Conservation (phyloP, 2,888 invertebrate genomes). For the Polyommatus iphigenia region DNA sequence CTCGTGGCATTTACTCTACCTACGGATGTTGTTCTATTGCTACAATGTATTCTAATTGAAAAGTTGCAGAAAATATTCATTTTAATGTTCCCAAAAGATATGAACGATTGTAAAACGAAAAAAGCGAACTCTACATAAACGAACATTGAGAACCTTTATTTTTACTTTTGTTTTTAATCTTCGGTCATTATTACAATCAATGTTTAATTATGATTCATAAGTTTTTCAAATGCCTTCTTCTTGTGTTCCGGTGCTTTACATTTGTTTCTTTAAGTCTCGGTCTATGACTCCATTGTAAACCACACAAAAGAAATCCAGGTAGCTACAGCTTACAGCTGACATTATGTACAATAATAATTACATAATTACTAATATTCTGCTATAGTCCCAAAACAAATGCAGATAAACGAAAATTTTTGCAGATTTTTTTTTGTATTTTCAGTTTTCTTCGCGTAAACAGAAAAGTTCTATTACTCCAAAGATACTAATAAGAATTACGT, state of each 20-base stretch:
- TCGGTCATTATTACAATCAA: background rate
- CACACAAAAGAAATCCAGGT: slow-evolving; percentile 37
- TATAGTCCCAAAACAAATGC: too few species aligned
- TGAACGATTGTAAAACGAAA: background rate
- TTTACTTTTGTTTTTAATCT: background rate
- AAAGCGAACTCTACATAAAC: background rate
- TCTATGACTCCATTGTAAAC: slow-evolving; percentile 36
- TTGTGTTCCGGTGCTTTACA: slow-evolving; percentile 16
- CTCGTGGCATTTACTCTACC: background rate
- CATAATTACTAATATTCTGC: background rate
- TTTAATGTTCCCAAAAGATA: background rate
- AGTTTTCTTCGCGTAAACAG: too few species aligned
- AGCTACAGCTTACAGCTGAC: background rate
- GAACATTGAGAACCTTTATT: background rate
- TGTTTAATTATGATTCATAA: background rate
- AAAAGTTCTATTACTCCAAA: too few species aligned
- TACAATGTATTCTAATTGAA: slow-evolving; percentile 16
- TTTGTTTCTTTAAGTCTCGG: slow-evolving; percentile 35
- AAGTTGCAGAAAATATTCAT: background rate
- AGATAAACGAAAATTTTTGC: too few species aligned
- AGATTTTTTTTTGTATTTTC: too few species aligned
- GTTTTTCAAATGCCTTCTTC: background rate
- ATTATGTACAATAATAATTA: background rate
- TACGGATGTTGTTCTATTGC: background rate
- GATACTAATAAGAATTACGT: too few species aligned